Evolutionary conservation across 2,113 vertebrate species (phyloP).

Genomic region (Bucco capensis): DNA sequence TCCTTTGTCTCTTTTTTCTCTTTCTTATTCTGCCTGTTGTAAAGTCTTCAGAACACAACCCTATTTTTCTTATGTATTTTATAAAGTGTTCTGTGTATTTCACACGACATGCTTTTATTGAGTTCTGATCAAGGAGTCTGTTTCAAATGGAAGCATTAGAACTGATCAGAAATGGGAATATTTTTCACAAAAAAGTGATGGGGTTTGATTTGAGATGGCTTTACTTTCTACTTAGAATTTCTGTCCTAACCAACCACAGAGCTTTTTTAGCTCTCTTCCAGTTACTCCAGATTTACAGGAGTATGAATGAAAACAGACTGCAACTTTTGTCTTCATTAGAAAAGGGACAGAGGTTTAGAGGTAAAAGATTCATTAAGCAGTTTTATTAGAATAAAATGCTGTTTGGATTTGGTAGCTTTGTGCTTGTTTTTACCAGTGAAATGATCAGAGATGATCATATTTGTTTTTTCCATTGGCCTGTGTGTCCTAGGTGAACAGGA

Average conservation of each 20-base stretch:
- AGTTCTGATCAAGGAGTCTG: background rate
- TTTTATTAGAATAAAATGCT: background rate
- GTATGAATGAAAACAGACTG: background rate
- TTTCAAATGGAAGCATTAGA: slow-evolving; percentile 23
- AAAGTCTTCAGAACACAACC: background rate
- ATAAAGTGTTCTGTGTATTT: background rate
- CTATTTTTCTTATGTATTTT: slow-evolving; percentile 13
- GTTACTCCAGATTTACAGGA: slow-evolving; percentile 11
- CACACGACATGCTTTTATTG: background rate
- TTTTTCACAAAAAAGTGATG: background rate
- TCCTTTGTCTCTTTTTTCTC: background rate
- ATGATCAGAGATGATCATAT: background rate
- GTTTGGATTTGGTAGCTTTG: background rate
- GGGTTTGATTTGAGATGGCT: background rate
- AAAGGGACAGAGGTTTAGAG: background rate
- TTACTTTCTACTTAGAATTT: background rate
- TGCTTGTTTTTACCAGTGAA: background rate
- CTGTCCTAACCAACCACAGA: background rate
- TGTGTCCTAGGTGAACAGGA: background rate
- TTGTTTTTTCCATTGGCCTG: background rate
- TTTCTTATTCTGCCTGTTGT: background rate
- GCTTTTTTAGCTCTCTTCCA: background rate
- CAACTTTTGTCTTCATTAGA: background rate
- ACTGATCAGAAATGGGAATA: background rate
- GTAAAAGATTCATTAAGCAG: background rate